Evolutionary conservation across 2,888 invertebrate species (phyloP).

Genomic region (Hirtodrosophila histrioides): DNA sequence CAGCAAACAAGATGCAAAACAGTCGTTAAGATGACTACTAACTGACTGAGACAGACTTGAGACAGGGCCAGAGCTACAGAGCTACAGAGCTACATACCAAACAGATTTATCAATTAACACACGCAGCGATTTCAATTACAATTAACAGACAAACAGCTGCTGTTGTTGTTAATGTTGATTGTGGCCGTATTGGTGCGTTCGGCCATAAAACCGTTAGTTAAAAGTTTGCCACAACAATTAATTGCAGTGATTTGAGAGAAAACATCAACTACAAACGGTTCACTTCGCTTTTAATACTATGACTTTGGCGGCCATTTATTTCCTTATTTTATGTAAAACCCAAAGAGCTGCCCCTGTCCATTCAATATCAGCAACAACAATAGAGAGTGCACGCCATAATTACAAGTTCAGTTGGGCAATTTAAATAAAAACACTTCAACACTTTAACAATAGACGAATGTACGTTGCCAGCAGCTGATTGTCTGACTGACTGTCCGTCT

Average conservation of each 20-base stretch:
- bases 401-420: constrained; percentile 77
- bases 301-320: constrained; percentile 37
- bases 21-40: constrained; percentile 33
- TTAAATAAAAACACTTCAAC: constrained; percentile 79
- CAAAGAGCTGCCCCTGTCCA: constrained; percentile 38
- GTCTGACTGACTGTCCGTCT: constrained; percentile 22
- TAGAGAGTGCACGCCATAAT: constrained; percentile 60
- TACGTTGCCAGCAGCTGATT: constrained; percentile 37
- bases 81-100: too few species aligned
- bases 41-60: constrained; percentile 20
- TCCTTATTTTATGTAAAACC: constrained; percentile 62
- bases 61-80: constrained; percentile 6
- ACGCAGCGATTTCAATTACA: constrained; percentile 68
- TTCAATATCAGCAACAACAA: constrained; percentile 32
- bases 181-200: constrained; percentile 33
- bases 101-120: constrained; percentile 70
- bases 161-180: constrained; percentile 20
- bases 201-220: constrained; percentile 74
- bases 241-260: constrained; percentile 65
- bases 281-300: constrained; percentile 57
- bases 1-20: constrained; percentile 43
- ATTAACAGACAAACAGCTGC: constrained; percentile 58
- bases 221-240: constrained; percentile 68
- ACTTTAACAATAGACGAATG: constrained; percentile 66
- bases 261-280: constrained; percentile 47